These are phyloP conservation scores for Carterocephalus palaemon DNA, from an alignment of 2,888 invertebrate genomes.

Conservation along the genomic window DNA sequence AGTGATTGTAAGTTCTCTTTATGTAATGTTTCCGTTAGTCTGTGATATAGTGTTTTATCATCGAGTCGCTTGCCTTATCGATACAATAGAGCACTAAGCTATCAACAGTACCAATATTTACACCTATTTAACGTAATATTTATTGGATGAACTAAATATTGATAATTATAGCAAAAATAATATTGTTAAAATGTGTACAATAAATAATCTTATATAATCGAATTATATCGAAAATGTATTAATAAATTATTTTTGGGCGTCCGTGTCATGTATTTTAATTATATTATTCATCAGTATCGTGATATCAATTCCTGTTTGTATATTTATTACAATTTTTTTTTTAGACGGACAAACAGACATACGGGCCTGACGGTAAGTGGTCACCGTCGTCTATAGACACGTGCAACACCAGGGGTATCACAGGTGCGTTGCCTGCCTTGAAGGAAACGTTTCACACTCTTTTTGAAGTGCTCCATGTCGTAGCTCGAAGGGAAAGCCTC, in stretches of 20 bases:
- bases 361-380: no score
- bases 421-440: no score
- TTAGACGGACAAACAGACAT: no score
- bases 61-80: conserved; percentile 59
- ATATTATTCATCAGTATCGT: conserved; percentile 20
- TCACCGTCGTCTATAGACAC: no score
- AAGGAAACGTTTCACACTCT: no score
- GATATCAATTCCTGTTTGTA: conserved; percentile 18
- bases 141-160: not conserved
- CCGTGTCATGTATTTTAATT: conserved; percentile 15
- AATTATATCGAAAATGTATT: conserved; percentile 16
- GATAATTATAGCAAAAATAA: conserved; percentile 9
- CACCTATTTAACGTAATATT: conserved; percentile 5
- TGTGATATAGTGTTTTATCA: conserved; percentile 70
- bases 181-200: conserved; percentile 12
- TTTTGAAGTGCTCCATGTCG: no score
- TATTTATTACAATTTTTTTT: no score
- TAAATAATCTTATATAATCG: conserved; percentile 19
- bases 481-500: no score
- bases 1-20: conserved; percentile 59
- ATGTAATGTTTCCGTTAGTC: conserved; percentile 68
- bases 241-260: conserved; percentile 18
- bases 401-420: no score
- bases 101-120: conserved; percentile 19
- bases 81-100: conserved; percentile 35